Conservation (phyloP, 2,888 invertebrate genomes). For the Pseudococcus jackbeardsleyi region DNA sequence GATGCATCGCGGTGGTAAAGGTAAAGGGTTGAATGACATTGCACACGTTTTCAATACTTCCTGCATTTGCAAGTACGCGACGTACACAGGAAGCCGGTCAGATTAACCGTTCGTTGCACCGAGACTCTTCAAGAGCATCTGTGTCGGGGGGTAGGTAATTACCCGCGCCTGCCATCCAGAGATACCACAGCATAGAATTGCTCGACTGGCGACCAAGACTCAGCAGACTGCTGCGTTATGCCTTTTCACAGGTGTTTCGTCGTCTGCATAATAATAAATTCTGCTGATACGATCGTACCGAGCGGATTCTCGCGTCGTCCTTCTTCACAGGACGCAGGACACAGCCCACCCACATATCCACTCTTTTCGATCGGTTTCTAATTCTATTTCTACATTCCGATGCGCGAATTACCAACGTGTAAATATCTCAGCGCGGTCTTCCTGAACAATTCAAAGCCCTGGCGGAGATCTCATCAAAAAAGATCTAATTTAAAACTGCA, state of each 20-base stretch:
- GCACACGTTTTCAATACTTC: background rate
- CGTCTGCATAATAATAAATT: background rate
- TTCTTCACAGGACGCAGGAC: background rate
- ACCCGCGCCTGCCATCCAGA: background rate
- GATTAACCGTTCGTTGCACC: conserved; percentile 36
- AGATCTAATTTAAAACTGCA: background rate
- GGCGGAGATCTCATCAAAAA: background rate
- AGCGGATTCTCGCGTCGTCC: background rate
- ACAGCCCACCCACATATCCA: background rate
- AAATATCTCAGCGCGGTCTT: too few relatives aligned
- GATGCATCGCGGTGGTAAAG: background rate
- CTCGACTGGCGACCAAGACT: background rate
- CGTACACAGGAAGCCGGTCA: conserved; percentile 30
- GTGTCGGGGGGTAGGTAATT: conserved; percentile 16
- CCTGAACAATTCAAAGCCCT: background rate
- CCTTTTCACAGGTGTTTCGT: conserved; percentile 5
- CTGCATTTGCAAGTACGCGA: background rate
- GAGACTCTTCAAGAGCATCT: background rate
- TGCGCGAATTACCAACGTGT: too few relatives aligned
- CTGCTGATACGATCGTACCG: too few relatives aligned
- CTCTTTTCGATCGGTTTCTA: background rate
- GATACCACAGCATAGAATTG: background rate
- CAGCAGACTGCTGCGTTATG: background rate
- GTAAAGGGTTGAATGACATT: conserved; percentile 26
- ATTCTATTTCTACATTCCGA: too few relatives aligned